phyloP scores from a whole-genome alignment of 2,888 invertebrate species.

The Carabus problematicus region DNA sequence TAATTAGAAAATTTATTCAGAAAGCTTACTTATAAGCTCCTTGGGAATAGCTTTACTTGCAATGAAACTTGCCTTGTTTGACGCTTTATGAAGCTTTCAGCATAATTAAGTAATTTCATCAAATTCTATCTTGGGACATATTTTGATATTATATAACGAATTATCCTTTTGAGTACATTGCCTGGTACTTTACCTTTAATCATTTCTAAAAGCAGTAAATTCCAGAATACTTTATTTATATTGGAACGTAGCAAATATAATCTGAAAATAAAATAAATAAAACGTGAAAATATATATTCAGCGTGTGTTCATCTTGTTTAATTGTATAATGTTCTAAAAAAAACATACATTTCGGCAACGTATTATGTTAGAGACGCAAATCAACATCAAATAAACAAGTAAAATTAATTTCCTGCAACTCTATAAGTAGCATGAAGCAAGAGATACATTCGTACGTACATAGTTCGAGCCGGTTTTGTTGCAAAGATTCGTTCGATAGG shows the following conservation, averaged over 20 bases:
- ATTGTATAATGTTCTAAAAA: neutral
- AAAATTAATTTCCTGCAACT: slow-evolving; percentile 29
- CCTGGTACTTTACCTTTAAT: neutral
- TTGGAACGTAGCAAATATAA: neutral
- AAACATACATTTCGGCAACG: neutral
- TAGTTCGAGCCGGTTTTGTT: slow-evolving; percentile 14
- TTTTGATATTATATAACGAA: too few species aligned
- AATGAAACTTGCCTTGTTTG: too few species aligned
- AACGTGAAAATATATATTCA: neutral
- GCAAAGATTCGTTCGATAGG: slow-evolving; percentile 29
- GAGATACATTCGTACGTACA: neutral
- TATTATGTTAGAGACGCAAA: neutral
- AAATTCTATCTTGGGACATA: too few species aligned
- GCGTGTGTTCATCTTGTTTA: neutral
- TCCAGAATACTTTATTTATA: slow-evolving; percentile 3
- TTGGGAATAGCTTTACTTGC: too few species aligned
- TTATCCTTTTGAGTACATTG: too few species aligned
- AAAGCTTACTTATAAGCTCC: too few species aligned
- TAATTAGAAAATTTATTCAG: too few species aligned
- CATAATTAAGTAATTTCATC: too few species aligned
- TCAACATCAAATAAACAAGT: slow-evolving; percentile 25
- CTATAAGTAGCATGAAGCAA: neutral
- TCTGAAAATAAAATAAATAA: neutral
- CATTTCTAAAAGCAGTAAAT: neutral
- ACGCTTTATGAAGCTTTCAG: too few species aligned